Evolutionary conservation across 2,113 vertebrate genomes (phyloP).

Genomic region (Cryptoleucopteryx plumbea): DNA sequence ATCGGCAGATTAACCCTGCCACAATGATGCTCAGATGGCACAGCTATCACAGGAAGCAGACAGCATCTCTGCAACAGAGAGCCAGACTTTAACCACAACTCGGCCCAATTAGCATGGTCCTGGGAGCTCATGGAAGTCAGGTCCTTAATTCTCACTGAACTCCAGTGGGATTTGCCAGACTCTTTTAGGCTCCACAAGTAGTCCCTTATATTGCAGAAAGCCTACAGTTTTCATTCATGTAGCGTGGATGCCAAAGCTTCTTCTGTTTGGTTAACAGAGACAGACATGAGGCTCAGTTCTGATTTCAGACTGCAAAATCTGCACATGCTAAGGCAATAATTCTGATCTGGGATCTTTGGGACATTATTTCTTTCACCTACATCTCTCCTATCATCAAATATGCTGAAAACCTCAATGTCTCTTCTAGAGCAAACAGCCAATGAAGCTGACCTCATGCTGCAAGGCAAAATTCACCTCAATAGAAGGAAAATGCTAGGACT

Average conservation of each 20-base stretch:
- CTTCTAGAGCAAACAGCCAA: neutral
- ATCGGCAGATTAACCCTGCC: neutral
- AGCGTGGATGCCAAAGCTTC: neutral
- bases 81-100: neutral
- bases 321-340: neutral
- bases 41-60: neutral
- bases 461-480: neutral
- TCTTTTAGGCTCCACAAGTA: neutral
- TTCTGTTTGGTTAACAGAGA: neutral
- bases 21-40: neutral
- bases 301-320: neutral
- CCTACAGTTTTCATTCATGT: neutral
- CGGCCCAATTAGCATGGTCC: neutral
- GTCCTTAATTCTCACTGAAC: neutral
- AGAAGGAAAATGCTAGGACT: neutral
- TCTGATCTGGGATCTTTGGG: neutral
- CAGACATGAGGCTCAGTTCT: neutral
- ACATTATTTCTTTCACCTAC: neutral
- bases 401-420: fast-evolving
- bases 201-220: neutral
- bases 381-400: neutral
- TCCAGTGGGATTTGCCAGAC: neutral
- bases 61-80: neutral
- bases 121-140: neutral
- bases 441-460: neutral